phyloP scores from a whole-genome alignment of 2,888 invertebrate species.

The Drosophila nr. perissopoda region DNA sequence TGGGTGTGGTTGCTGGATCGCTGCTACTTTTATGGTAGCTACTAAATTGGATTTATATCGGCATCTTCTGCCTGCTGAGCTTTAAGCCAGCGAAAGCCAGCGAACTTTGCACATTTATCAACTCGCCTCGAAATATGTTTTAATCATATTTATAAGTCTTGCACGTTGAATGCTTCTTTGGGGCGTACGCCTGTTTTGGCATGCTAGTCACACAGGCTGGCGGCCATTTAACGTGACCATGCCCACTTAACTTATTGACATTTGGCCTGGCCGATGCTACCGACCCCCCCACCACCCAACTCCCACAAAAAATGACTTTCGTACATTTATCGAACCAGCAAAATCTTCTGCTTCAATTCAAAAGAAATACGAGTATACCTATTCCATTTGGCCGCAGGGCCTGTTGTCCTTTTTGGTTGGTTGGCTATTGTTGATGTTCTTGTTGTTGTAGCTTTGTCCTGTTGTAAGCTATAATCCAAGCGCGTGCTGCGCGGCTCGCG shows the following conservation, averaged over 20 bases:
- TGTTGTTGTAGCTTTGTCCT: slow-evolving; percentile 43
- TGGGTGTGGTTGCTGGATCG: slow-evolving; percentile 4
- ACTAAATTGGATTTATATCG: slow-evolving; percentile 81
- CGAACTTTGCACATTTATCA: slow-evolving; percentile 74
- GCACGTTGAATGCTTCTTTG: slow-evolving; percentile 53
- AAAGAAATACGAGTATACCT: slow-evolving; percentile 55
- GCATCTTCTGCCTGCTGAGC: slow-evolving; percentile 60
- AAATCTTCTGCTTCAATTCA: slow-evolving; percentile 65
- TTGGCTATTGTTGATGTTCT: slow-evolving; percentile 21
- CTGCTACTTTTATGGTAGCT: slow-evolving; percentile 73
- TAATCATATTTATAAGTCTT: slow-evolving; percentile 80
- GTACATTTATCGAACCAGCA: slow-evolving; percentile 81
- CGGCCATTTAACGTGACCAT: slow-evolving; percentile 60
- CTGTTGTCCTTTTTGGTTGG: slow-evolving; percentile 52
- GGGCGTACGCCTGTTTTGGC: slow-evolving; percentile 24
- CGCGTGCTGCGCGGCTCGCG: slow-evolving; percentile 70
- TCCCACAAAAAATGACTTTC: slow-evolving; percentile 53
- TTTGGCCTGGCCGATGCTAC: slow-evolving; percentile 39
- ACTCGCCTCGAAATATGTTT: slow-evolving; percentile 68
- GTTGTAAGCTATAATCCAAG: slow-evolving; percentile 62
- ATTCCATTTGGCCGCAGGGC: slow-evolving; percentile 51
- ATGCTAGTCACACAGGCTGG: slow-evolving; percentile 59
- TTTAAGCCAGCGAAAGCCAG: slow-evolving; percentile 54
- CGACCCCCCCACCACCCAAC: slow-evolving; percentile 13
- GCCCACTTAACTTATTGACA: slow-evolving; percentile 81